These are phyloP conservation scores for Sylvietta virens DNA, from an alignment of 2,113 vertebrate species.

Conservation along the genomic window DNA sequence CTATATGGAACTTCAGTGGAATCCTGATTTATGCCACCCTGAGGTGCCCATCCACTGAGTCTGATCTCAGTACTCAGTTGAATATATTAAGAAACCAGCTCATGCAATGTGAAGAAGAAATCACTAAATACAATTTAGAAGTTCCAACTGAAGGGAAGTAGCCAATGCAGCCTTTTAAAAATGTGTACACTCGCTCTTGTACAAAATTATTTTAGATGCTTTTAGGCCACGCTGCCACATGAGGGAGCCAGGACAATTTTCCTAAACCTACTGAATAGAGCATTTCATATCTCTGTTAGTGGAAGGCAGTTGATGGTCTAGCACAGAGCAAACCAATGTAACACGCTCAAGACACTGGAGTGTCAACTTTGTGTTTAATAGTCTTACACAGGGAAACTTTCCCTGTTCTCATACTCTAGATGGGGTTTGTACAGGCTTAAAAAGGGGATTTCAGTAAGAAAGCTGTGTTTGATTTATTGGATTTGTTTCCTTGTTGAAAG, in stretches of 20 bases:
- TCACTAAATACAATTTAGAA: not conserved
- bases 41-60: not conserved
- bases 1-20: not conserved
- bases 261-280: not conserved
- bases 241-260: conserved; percentile 13
- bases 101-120: not conserved
- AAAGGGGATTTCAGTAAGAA: not conserved
- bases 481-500: not conserved
- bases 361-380: not conserved
- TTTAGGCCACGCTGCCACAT: not conserved
- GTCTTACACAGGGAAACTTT: not conserved
- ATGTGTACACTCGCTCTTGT: fast-evolving
- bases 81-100: not conserved
- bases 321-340: not conserved
- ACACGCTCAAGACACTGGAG: not conserved
- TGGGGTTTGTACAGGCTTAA: not conserved
- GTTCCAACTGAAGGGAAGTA: not conserved
- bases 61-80: not conserved
- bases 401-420: not conserved
- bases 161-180: not conserved
- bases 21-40: not conserved
- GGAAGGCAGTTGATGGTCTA: not conserved
- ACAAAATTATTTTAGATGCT: not conserved
- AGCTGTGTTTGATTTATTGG: not conserved
- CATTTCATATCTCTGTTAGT: not conserved